phyloP scores from a whole-genome alignment of 2,797 vertebrate species.

The Bufotes viridis region DNA sequence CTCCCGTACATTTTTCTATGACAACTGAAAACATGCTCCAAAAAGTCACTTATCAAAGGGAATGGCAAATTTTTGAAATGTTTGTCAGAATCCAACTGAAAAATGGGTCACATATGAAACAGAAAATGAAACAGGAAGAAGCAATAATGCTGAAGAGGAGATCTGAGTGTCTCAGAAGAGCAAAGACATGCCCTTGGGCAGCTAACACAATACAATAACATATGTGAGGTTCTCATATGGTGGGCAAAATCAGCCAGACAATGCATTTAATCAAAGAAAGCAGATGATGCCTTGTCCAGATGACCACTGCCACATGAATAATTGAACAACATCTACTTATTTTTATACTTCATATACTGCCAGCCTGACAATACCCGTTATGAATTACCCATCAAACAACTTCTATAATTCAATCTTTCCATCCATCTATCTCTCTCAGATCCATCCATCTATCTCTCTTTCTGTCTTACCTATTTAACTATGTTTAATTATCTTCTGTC shows the following conservation, averaged over 20 bases:
- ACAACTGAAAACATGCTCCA: too few relatives aligned
- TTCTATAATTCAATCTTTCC: not conserved
- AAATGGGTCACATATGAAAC: not conserved
- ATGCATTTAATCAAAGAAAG: constrained; percentile 13
- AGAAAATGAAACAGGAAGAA: not conserved
- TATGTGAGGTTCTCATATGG: not conserved
- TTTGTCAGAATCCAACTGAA: not conserved
- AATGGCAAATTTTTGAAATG: too few relatives aligned
- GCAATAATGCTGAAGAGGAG: not conserved
- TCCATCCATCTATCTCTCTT: not conserved
- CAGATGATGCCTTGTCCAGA: constrained; percentile 11
- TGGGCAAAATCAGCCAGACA: not conserved
- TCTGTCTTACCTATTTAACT: too few relatives aligned
- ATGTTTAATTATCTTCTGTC: too few relatives aligned
- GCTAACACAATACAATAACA: constrained; percentile 7
- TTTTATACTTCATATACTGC: not conserved
- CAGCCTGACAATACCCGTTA: not conserved
- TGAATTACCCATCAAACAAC: not conserved
- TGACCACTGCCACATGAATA: constrained; percentile 9
- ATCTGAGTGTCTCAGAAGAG: not conserved
- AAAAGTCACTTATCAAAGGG: too few relatives aligned
- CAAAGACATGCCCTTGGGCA: not conserved
- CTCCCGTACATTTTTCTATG: too few relatives aligned
- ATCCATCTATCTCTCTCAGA: not conserved
- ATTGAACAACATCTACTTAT: not conserved